Conservation (phyloP, 2,888 invertebrate species). For the Latheticus oryzae region DNA sequence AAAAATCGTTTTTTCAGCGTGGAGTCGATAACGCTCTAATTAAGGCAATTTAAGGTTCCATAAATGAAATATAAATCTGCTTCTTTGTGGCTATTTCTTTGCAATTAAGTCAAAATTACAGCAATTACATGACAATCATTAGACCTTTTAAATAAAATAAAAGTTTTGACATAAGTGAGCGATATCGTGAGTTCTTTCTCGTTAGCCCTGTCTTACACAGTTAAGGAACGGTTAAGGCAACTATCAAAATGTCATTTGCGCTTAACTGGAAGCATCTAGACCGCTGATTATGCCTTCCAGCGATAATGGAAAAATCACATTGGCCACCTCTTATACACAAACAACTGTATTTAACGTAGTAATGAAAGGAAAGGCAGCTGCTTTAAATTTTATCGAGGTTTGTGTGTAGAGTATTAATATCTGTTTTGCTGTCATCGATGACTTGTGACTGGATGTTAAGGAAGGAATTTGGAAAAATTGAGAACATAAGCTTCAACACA, state of each 20-base stretch:
- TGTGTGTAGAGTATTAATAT: too few species aligned
- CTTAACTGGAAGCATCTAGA: slow-evolving; percentile 44
- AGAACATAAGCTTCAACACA: slow-evolving; percentile 14
- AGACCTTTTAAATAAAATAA: slow-evolving; percentile 52
- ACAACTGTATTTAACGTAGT: slow-evolving; percentile 19
- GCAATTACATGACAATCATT: slow-evolving; percentile 49
- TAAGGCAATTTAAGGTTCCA: slow-evolving; percentile 2
- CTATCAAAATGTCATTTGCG: slow-evolving; percentile 57
- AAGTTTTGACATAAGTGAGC: slow-evolving; percentile 50
- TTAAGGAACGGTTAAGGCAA: slow-evolving; percentile 45
- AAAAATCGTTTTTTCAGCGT: background rate
- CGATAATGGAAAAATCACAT: slow-evolving; percentile 47
- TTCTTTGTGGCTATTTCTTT: slow-evolving; percentile 12
- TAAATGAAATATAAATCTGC: slow-evolving; percentile 26
- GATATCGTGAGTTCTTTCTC: slow-evolving; percentile 49
- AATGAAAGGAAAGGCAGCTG: slow-evolving; percentile 33
- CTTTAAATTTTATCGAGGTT: slow-evolving; percentile 23
- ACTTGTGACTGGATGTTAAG: slow-evolving; percentile 2
- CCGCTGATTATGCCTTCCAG: slow-evolving; percentile 46
- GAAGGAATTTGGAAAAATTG: slow-evolving; percentile 22
- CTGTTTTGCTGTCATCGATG: slow-evolving; percentile 26
- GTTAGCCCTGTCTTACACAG: slow-evolving; percentile 24
- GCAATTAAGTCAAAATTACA: slow-evolving; percentile 47
- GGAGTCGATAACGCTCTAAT: slow-evolving; percentile 1
- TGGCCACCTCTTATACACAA: slow-evolving; percentile 8